These are phyloP conservation scores for Eristalis arbustorum DNA, from an alignment of 2,888 invertebrate genomes.

Conservation along the genomic window DNA sequence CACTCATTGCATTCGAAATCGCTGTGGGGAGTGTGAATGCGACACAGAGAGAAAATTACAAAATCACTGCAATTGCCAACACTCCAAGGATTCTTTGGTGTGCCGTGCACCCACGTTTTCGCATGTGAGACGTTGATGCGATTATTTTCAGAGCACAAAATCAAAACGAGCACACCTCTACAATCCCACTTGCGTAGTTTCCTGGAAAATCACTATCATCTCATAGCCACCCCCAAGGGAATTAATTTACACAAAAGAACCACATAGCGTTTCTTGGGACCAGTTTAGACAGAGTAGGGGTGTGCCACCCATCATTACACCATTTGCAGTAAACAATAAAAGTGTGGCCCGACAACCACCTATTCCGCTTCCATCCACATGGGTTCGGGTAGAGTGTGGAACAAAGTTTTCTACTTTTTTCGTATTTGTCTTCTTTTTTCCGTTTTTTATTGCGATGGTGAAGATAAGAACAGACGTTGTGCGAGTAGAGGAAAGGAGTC, in stretches of 20 bases:
- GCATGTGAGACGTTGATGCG: constrained; percentile 39
- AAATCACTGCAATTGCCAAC: constrained; percentile 62
- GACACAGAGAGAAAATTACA: constrained; percentile 62
- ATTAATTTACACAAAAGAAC: constrained; percentile 47
- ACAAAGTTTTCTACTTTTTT: constrained; percentile 20
- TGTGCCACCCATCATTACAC: constrained; percentile 31
- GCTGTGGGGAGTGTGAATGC: constrained; percentile 26
- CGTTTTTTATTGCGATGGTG: constrained; percentile 20
- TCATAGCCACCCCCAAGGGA: constrained; percentile 12
- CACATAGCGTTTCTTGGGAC: constrained; percentile 47
- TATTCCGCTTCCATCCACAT: constrained; percentile 9
- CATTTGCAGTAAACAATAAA: constrained; percentile 65
- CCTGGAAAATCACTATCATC: constrained; percentile 9
- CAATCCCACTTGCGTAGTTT: neutral
- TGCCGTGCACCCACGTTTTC: neutral
- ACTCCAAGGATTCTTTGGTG: constrained; percentile 38
- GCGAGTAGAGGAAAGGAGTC: constrained; percentile 1
- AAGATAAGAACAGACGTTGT: constrained; percentile 2
- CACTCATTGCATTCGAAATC: constrained; percentile 69
- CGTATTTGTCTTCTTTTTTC: constrained; percentile 1
- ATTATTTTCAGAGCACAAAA: constrained; percentile 55
- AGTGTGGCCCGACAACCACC: constrained; percentile 21
- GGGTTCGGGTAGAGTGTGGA: neutral
- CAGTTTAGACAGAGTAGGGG: neutral
- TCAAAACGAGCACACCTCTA: constrained; percentile 20